Base-by-base conservation (phyloP, 2,113 vertebrate species). In the Rhea pennata region DNA sequence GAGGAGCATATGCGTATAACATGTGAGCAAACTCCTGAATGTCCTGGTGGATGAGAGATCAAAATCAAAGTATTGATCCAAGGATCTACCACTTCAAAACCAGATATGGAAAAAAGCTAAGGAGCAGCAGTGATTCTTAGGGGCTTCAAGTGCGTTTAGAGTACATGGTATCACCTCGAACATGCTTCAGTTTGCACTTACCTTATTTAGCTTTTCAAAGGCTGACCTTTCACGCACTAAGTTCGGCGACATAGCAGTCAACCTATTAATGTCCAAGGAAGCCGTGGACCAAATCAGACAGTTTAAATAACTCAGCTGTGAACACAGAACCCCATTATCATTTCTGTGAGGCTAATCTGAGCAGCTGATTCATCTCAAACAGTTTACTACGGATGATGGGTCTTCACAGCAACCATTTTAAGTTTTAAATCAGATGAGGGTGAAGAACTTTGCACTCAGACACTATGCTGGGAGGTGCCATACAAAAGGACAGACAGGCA, bases 361-460 rank as follows among this genome's bases (percentile, higher is more conserved):
- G 93, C 88, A 59, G 91, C 91, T 90, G 89, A 94, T 95, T 95
- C 95, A 93, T 94, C 91, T 93, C 1, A 3, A 90, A 70, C 80
- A 65, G 82, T 90, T 95, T 86, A 67, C 78, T 90, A 64, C 9
- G 94, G 95, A 95, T 8, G 5, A 90, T 2, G 92, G 82, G 88
- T 88, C 87, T 86, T 93, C 48, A 80, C 67, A 6, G 31, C 74
- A 77, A 85, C 92, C 87, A 93, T 85, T 94, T 83, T n/a, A 58
- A 87, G 92, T 91, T 91, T 92, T 59, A 89, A 92, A 93, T 95
- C 87, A 91, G 89, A 65, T 56, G 65, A 91, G 46, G 84, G 92
- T 61, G 82, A 96, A 56, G 91, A 96, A 80, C 94, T 94, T 93
- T 93, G 84, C 96, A 90, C 92, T 95, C 89, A 87, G 92, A 44